Evolutionary conservation across 2,888 invertebrate genomes (phyloP).

Genomic region (Glaucopsyche alexis): DNA sequence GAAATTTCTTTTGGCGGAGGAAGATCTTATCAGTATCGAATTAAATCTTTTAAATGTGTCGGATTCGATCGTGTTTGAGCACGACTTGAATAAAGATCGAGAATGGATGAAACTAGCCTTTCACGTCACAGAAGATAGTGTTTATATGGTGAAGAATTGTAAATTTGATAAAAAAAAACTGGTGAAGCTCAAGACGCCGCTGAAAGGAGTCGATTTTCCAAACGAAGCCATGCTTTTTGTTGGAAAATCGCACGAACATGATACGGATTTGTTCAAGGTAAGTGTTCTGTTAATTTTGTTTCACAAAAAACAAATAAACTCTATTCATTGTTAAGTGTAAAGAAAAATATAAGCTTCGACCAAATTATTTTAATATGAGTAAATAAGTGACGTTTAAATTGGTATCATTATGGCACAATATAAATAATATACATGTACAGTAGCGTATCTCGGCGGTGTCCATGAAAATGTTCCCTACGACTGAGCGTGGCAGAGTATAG

Average conservation of each 20-base stretch:
- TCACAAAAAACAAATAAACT: not conserved
- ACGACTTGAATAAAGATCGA: conserved; percentile 15
- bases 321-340: too few relatives aligned
- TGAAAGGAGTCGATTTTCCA: not conserved
- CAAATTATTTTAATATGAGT: too few relatives aligned
- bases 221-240: not conserved
- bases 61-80: not conserved
- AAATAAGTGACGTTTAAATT: too few relatives aligned
- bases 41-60: not conserved
- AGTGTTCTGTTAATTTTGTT: not conserved
- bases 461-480: too few relatives aligned
- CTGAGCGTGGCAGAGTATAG: too few relatives aligned
- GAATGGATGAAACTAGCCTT: conserved; percentile 33
- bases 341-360: too few relatives aligned
- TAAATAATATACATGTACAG: too few relatives aligned
- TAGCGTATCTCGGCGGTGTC: too few relatives aligned
- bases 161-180: not conserved
- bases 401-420: too few relatives aligned
- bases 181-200: not conserved
- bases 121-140: conserved; percentile 31
- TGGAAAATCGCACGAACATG: not conserved
- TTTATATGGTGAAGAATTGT: conserved; percentile 35
- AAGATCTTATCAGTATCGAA: conserved; percentile 20
- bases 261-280: not conserved
- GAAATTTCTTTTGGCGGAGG: conserved; percentile 39